Conservation (phyloP, 2,113 vertebrate species). For the Rhabdomys dilectus region DNA sequence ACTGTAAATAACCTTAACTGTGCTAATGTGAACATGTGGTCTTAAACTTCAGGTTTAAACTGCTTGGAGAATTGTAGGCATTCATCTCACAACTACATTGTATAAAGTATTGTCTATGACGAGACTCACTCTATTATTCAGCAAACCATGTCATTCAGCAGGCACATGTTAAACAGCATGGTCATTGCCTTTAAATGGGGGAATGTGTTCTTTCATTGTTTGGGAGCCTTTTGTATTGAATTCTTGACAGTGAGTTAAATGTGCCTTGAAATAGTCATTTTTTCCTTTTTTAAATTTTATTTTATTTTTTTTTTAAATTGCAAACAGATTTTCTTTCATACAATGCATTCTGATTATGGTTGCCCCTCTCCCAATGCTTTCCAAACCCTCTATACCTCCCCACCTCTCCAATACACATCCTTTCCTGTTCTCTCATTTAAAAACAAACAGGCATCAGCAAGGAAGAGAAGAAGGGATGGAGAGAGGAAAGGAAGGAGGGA, state of each 20-base stretch:
- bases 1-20: background rate
- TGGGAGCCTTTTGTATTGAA: background rate
- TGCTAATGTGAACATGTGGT: background rate
- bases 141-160: background rate
- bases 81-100: background rate
- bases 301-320: background rate
- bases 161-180: background rate
- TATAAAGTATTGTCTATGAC: background rate
- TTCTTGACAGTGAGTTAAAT: background rate
- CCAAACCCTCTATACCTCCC: background rate
- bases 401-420: background rate
- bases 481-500: fast-evolving
- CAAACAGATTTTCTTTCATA: background rate
- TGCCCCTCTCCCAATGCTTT: background rate
- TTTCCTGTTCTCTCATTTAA: background rate
- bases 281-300: background rate
- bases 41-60: background rate
- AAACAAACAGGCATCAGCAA: background rate
- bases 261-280: background rate
- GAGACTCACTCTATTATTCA: background rate
- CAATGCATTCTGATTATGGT: background rate
- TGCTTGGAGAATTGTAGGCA: background rate
- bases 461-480: too few relatives aligned
- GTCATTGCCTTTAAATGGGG: background rate
- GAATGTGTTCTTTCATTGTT: background rate